These are phyloP conservation scores for Lasioglossum villosulum DNA, from an alignment of 2,888 invertebrate genomes.

Conservation along the genomic window DNA sequence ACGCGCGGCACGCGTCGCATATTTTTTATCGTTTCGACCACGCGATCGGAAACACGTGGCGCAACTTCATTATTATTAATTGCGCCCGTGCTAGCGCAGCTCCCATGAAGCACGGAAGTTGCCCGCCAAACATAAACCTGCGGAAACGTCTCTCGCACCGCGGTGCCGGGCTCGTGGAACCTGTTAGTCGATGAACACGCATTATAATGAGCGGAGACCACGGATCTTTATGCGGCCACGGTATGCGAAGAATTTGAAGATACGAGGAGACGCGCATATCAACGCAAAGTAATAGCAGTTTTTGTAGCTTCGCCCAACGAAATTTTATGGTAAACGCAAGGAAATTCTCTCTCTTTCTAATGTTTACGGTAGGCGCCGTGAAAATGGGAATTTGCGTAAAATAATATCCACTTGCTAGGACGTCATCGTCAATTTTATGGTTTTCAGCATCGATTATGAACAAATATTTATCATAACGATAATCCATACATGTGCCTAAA, in stretches of 20 bases:
- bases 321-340: background rate
- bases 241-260: background rate
- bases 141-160: background rate
- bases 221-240: background rate
- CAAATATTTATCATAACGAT: background rate
- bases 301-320: background rate
- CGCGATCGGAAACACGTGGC: slow-evolving; percentile 48
- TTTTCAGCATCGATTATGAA: background rate
- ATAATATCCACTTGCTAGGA: background rate
- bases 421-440: background rate
- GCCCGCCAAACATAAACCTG: slow-evolving; percentile 4
- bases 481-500: no score
- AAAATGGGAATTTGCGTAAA: background rate
- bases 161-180: background rate
- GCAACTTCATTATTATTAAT: slow-evolving; percentile 47
- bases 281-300: background rate
- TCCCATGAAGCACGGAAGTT: slow-evolving; percentile 4
- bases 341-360: background rate
- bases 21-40: slow-evolving; percentile 39
- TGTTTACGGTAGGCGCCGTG: background rate
- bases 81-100: background rate
- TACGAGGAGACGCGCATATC: background rate
- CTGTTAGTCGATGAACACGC: background rate
- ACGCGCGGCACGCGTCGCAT: slow-evolving; percentile 16
- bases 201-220: background rate